Percentiles rank a stretch among this genome's conserved stretches.
These are phyloP conservation scores for Ctenodactylus gundi DNA, from an alignment of 2,113 vertebrate species.

Conservation along the genomic window DNA sequence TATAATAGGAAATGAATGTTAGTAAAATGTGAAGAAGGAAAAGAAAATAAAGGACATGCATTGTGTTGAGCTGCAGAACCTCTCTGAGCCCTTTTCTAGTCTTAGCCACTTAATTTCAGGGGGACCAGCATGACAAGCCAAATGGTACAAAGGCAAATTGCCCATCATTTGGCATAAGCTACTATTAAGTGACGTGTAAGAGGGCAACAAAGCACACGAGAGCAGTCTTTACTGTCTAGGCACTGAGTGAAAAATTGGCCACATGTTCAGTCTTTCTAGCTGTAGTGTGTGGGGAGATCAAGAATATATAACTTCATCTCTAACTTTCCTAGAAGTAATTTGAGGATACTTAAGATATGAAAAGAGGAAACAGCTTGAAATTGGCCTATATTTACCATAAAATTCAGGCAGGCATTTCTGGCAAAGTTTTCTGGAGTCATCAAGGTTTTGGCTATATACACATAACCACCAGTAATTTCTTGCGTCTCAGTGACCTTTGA, in stretches of 20 bases:
- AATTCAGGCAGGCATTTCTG: not conserved
- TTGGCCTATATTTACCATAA: not conserved
- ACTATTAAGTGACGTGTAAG: conserved; percentile 57
- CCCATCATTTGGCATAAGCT: conserved; percentile 43
- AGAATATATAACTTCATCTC: conserved; percentile 21
- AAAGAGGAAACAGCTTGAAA: conserved; percentile 20
- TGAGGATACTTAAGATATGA: not conserved
- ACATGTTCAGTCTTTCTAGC: conserved; percentile 8
- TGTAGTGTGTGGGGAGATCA: not conserved
- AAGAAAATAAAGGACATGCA: not conserved
- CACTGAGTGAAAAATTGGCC: conserved; percentile 28
- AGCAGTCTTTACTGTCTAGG: not conserved
- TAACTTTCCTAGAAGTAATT: conserved; percentile 1
- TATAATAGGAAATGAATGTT: conserved; percentile 27
- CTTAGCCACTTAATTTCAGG: conserved; percentile 1
- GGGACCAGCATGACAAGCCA: not conserved
- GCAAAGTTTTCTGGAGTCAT: not conserved
- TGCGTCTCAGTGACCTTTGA: not conserved
- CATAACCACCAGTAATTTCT: not conserved
- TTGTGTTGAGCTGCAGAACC: not conserved
- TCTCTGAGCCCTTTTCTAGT: conserved; percentile 30
- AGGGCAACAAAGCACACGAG: conserved; percentile 39
- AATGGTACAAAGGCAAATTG: conserved; percentile 42
- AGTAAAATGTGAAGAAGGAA: not conserved
- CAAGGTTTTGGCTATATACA: not conserved